A percentile compares a stretch with the other conserved stretches of the same genome.
Conservation (phyloP, 2,888 invertebrate species). For the Temnothorax ravouxi region DNA sequence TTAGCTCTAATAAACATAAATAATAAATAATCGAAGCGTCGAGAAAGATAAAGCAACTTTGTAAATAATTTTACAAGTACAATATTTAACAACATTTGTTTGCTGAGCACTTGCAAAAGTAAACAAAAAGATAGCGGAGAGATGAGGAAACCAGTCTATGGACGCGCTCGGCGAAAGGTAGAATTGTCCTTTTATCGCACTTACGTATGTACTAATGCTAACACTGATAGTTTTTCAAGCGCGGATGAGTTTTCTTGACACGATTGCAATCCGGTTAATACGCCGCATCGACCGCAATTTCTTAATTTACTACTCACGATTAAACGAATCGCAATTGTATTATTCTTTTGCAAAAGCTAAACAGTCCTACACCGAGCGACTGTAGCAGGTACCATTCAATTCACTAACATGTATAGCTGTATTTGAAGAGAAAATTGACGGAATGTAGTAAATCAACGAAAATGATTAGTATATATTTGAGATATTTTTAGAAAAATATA, state of each 20-base stretch:
- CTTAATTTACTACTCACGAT: constrained; percentile 19
- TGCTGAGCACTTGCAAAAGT: not conserved
- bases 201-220: constrained; percentile 3
- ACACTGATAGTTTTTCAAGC: not conserved
- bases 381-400: constrained; percentile 4
- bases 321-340: not conserved
- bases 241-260: constrained; percentile 43
- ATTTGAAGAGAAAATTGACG: not conserved
- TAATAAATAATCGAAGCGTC: not conserved
- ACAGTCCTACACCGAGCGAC: not conserved
- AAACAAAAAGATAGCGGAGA: not conserved
- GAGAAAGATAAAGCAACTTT: not conserved
- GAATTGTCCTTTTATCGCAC: constrained; percentile 39
- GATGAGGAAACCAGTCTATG: constrained; percentile 12
- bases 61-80: constrained; percentile 18
- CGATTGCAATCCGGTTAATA: constrained; percentile 45
- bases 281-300: constrained; percentile 17
- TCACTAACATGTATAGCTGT: not conserved
- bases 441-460: not conserved
- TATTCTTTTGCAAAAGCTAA: not conserved
- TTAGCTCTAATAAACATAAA: no score
- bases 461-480: not conserved
- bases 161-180: constrained; percentile 1
- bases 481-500: not conserved
- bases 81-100: constrained; percentile 1